Percentiles rank a stretch among this genome's conserved stretches.
Conservation (phyloP, 2,888 invertebrate species). For the Nomada ferruginata region DNA sequence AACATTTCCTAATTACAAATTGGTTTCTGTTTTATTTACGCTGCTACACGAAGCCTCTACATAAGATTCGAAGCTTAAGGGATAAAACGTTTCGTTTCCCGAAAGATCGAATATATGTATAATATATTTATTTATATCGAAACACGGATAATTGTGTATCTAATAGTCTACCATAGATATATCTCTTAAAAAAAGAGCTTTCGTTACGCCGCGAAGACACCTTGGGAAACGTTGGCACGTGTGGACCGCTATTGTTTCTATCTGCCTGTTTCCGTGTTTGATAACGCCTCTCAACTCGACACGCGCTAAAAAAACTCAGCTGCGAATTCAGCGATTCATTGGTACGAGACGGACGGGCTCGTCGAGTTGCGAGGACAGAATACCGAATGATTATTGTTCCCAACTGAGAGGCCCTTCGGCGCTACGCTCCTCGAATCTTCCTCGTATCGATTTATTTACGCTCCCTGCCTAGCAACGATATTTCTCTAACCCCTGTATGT, state of each 20-base stretch:
- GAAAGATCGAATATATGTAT: not conserved
- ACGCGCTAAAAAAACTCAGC: conserved; percentile 35
- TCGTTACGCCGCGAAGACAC: not conserved
- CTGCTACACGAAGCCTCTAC: not conserved
- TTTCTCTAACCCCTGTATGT: too few species aligned
- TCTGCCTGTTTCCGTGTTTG: not conserved
- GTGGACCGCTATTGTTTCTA: conserved; percentile 37
- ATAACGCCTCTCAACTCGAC: conserved; percentile 37
- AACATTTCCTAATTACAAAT: too few species aligned
- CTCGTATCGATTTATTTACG: not conserved
- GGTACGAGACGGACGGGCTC: conserved; percentile 42
- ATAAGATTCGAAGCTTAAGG: too few species aligned
- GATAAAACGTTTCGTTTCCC: not conserved
- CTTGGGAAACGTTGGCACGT: conserved; percentile 52
- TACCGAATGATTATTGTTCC: conserved; percentile 48
- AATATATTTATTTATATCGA: conserved; percentile 5
- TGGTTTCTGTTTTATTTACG: too few species aligned
- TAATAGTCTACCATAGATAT: conserved; percentile 25
- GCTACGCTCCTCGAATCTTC: not conserved
- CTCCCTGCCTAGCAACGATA: not conserved
- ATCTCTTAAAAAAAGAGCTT: conserved; percentile 7
- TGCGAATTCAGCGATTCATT: conserved; percentile 22
- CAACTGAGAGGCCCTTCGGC: conserved; percentile 28
- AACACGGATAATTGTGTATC: not conserved
- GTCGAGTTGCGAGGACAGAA: conserved; percentile 37